Conservation (phyloP, 2,888 invertebrate species). For the Aquatica leii region DNA sequence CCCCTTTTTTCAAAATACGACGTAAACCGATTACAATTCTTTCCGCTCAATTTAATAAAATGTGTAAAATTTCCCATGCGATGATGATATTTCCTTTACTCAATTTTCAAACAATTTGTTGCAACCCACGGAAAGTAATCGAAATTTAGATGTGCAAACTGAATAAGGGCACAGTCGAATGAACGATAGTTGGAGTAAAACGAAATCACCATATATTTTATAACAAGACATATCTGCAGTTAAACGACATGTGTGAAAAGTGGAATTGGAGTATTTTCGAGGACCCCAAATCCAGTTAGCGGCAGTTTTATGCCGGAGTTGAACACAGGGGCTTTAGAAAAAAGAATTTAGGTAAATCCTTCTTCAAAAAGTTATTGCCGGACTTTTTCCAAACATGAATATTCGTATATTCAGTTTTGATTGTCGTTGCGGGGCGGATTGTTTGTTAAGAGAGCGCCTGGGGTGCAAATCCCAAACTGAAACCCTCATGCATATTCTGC, state of each 20-base stretch:
- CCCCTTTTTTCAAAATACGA: too few species aligned
- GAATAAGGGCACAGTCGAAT: conserved; percentile 24
- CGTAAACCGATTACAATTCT: not conserved
- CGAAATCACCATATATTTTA: conserved; percentile 28
- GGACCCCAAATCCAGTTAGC: conserved; percentile 23
- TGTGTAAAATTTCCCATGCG: not conserved
- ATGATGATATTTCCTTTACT: not conserved
- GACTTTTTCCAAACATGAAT: not conserved
- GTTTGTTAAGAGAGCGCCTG: too few species aligned
- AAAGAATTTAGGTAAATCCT: conserved; percentile 23
- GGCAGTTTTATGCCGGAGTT: conserved; percentile 30
- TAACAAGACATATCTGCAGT: conserved; percentile 41
- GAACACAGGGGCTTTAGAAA: conserved; percentile 19
- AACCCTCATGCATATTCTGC: conserved; percentile 12
- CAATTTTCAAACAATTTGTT: conserved; percentile 23
- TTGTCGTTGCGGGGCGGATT: too few species aligned
- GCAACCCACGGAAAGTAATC: conserved; percentile 14
- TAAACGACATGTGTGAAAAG: conserved; percentile 38
- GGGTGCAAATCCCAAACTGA: conserved; percentile 4
- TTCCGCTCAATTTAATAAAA: not conserved
- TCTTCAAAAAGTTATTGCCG: not conserved
- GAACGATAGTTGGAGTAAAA: conserved; percentile 29
- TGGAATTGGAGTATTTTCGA: conserved; percentile 32
- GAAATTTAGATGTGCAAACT: conserved; percentile 27
- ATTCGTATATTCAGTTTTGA: not conserved